These are phyloP conservation scores for Notolepis coatsorum DNA, from an alignment of 2,797 vertebrate species.

Conservation along the genomic window DNA sequence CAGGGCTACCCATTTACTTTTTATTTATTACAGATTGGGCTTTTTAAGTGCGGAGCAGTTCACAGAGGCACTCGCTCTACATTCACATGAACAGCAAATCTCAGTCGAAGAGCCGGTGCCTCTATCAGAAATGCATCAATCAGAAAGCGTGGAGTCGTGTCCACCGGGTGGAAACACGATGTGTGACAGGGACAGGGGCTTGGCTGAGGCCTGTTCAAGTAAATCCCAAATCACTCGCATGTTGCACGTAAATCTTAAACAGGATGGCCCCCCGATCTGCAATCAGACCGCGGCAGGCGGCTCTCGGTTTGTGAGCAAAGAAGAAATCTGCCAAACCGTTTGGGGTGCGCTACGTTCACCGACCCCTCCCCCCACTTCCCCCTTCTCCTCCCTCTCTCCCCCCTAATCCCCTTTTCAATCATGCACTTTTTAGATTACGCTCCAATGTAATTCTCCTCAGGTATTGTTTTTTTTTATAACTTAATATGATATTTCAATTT, in stretches of 20 bases:
- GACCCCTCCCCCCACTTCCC: not conserved
- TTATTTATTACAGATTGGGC: too few species aligned
- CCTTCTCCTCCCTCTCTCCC: not conserved
- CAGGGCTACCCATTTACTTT: too few species aligned
- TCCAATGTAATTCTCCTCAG: slow-evolving; percentile 76
- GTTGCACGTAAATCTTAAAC: slow-evolving; percentile 68
- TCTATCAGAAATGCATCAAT: slow-evolving; percentile 45
- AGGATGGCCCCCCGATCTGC: slow-evolving; percentile 60
- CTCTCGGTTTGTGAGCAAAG: slow-evolving; percentile 56
- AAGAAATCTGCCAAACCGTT: slow-evolving; percentile 71
- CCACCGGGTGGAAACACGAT: slow-evolving; percentile 39
- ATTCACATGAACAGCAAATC: slow-evolving; percentile 43
- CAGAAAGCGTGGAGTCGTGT: slow-evolving; percentile 53
- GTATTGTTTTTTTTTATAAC: slow-evolving; percentile 75
- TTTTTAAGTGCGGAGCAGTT: too few species aligned
- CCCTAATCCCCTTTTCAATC: slow-evolving; percentile 83
- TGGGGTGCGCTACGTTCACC: not conserved
- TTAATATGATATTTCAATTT: slow-evolving; percentile 82
- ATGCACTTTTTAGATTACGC: slow-evolving; percentile 81
- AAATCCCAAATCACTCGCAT: slow-evolving; percentile 69
- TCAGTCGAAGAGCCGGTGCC: slow-evolving; percentile 24
- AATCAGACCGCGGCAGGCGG: slow-evolving; percentile 67
- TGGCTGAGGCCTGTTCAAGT: slow-evolving; percentile 56
- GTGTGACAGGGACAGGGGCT: slow-evolving; percentile 50
- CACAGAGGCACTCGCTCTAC: too few species aligned